Conservation (phyloP, 2,113 vertebrate genomes). For the Amblyornis subalaris region DNA sequence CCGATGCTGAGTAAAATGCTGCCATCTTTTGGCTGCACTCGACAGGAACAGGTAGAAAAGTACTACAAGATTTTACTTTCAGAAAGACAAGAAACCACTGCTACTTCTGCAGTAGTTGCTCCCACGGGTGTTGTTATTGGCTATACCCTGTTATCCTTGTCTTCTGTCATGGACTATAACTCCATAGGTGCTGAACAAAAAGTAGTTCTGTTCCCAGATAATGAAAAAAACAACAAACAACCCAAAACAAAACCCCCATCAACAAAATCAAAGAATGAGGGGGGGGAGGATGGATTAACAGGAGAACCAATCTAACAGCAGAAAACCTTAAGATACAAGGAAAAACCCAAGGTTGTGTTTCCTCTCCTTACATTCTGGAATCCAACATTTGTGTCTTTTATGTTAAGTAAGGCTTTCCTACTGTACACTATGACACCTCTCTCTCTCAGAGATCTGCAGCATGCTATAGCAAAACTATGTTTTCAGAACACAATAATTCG, state of each 20-base stretch:
- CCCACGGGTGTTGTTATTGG: fast-evolving
- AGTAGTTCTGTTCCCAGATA: background rate
- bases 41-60: background rate
- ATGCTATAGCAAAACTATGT: background rate
- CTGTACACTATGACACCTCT: background rate
- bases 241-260: background rate
- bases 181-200: background rate
- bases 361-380: background rate
- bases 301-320: background rate
- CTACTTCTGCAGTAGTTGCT: background rate
- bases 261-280: background rate
- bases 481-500: background rate
- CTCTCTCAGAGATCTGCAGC: background rate
- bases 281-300: background rate
- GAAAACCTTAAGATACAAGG: background rate
- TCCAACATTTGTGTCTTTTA: background rate
- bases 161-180: background rate
- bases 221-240: fast-evolving
- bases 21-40: slow-evolving; percentile 48
- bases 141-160: fast-evolving
- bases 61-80: background rate
- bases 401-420: background rate
- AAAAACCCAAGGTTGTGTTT: background rate
- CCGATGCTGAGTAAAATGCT: slow-evolving; percentile 5
- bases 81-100: background rate